These are phyloP conservation scores for Nebria salina DNA, from an alignment of 2,888 invertebrate genomes.

Conservation along the genomic window DNA sequence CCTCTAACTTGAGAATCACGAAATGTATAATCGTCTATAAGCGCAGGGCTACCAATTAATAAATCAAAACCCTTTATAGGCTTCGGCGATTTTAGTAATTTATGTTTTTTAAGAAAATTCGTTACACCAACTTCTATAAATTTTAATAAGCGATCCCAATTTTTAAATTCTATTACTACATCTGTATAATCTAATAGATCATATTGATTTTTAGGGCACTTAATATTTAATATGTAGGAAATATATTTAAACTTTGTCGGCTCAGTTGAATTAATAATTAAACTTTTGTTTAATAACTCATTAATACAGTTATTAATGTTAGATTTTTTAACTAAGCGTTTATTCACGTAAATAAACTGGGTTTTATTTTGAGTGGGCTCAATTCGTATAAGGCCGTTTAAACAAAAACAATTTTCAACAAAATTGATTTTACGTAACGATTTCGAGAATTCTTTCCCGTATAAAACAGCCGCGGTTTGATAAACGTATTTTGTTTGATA, in stretches of 20 bases:
- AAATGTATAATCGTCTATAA: slow-evolving; percentile 50
- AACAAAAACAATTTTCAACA: slow-evolving; percentile 62
- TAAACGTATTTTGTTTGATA: slow-evolving; percentile 67
- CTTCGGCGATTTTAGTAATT: slow-evolving; percentile 57
- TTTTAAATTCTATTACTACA: slow-evolving; percentile 65
- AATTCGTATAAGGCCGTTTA: slow-evolving; percentile 69
- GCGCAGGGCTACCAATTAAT: slow-evolving; percentile 48
- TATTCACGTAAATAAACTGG: slow-evolving; percentile 76
- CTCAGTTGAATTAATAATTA: slow-evolving; percentile 36
- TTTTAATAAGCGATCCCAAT: slow-evolving; percentile 62
- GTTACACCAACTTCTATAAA: slow-evolving; percentile 60
- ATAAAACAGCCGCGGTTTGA: slow-evolving; percentile 65
- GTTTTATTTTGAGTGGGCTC: slow-evolving; percentile 62
- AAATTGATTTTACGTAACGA: slow-evolving; percentile 60
- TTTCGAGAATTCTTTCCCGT: slow-evolving; percentile 60
- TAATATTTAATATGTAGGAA: slow-evolving; percentile 67
- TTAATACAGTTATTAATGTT: slow-evolving; percentile 64
- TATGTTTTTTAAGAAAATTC: slow-evolving; percentile 54
- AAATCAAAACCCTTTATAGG: slow-evolving; percentile 52
- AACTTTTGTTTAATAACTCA: slow-evolving; percentile 55
- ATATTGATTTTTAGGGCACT: slow-evolving; percentile 66
- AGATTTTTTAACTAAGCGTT: slow-evolving; percentile 65
- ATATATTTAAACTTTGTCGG: slow-evolving; percentile 55
- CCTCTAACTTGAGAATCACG: slow-evolving; percentile 58
- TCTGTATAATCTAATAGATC: slow-evolving; percentile 65